A percentile compares a stretch with the other conserved stretches of the same genome.
These are phyloP conservation scores for Accipiter minullus DNA, from an alignment of 2,797 vertebrate species.

Conservation along the genomic window DNA sequence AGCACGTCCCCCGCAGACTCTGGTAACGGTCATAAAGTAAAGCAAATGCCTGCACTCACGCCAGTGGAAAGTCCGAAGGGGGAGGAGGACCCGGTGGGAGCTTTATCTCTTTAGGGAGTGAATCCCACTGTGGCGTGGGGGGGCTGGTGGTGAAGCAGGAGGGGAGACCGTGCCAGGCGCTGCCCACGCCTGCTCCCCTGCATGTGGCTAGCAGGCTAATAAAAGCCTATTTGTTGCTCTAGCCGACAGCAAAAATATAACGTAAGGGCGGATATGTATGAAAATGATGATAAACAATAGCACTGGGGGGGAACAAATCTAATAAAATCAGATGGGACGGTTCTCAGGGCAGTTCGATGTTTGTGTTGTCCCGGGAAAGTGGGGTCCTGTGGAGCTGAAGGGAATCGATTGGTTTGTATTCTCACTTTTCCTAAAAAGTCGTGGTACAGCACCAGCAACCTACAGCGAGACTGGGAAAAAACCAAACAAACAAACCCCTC, in stretches of 20 bases:
- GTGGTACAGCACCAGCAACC: not conserved
- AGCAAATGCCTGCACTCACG: not conserved
- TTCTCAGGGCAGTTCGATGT: not conserved
- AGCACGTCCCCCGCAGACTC: not conserved
- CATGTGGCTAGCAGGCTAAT: not conserved
- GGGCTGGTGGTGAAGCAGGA: not conserved
- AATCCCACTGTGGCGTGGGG: not conserved
- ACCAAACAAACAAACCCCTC: not conserved
- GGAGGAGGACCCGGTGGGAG: not conserved
- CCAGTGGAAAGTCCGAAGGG: not conserved
- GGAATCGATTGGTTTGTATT: not conserved
- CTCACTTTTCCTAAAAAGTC: not conserved
- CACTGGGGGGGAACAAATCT: not conserved
- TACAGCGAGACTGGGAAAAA: not conserved
- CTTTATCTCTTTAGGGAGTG: not conserved
- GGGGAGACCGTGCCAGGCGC: fast-evolving
- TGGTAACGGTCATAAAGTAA: not conserved
- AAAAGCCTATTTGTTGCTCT: not conserved
- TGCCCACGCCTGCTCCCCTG: not conserved
- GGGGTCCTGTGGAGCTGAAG: not conserved
- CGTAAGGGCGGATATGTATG: not conserved
- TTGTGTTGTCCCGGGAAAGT: not conserved
- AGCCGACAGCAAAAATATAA: not conserved
- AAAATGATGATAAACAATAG: not conserved
- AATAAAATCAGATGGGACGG: not conserved